Evolutionary conservation across 2,113 vertebrate species (phyloP).

Genomic region (Oncorhynchus keta): DNA sequence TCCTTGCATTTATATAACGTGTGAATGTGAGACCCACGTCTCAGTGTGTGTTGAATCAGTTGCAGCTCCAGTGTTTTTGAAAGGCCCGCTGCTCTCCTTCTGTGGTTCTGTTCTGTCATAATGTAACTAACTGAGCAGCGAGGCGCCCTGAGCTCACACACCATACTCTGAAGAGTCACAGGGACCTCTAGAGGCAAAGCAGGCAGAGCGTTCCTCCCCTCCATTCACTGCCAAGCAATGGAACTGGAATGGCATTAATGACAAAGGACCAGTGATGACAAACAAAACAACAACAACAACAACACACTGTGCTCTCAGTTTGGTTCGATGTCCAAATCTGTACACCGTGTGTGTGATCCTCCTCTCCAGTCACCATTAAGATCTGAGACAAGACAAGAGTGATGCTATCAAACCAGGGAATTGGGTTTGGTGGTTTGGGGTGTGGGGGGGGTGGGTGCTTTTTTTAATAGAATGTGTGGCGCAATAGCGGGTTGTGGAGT

Average conservation of each 20-base stretch:
- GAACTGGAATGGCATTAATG: neutral
- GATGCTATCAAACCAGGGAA: neutral
- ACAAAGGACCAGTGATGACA: neutral
- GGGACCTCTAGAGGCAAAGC: conserved; percentile 12
- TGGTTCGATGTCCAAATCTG: neutral
- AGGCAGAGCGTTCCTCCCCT: neutral
- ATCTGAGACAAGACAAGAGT: neutral
- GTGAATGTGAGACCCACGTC: neutral
- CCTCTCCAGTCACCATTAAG: neutral
- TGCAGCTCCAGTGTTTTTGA: neutral
- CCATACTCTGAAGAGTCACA: conserved; percentile 19
- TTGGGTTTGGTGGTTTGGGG: neutral
- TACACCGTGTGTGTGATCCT: neutral
- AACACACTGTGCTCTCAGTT: neutral
- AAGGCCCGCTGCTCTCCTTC: conserved; percentile 23
- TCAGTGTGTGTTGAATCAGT: neutral
- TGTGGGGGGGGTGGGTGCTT: neutral
- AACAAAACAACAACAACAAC: neutral
- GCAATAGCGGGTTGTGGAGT: neutral
- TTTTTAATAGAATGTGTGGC: neutral
- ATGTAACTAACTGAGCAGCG: conserved; percentile 25
- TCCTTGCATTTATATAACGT: neutral
- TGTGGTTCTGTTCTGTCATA: conserved; percentile 24
- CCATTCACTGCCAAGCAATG: neutral
- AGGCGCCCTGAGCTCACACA: neutral